phyloP scores from a whole-genome alignment of 2,797 vertebrate genomes.

The Glossophaga mutica region DNA sequence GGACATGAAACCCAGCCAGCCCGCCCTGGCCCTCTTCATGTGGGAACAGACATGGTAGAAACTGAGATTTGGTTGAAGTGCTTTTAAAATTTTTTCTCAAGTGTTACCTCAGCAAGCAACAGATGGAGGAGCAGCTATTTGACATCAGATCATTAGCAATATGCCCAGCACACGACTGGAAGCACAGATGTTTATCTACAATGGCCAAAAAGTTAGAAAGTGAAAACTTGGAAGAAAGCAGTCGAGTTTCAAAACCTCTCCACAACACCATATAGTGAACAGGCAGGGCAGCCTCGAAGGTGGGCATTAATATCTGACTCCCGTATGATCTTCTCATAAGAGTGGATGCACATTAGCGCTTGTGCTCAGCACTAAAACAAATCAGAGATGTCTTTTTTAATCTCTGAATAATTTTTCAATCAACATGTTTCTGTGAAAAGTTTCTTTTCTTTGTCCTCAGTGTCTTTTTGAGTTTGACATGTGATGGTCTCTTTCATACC shows the following conservation, averaged over 20 bases:
- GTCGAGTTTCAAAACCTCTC: constrained; percentile 57
- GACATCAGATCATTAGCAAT: constrained; percentile 57
- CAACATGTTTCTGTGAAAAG: not conserved
- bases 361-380: not conserved
- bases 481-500: not conserved
- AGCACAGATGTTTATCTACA: constrained; percentile 72
- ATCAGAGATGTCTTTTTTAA: not conserved
- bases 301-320: constrained; percentile 30
- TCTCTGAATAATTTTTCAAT: not conserved
- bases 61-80: constrained; percentile 19
- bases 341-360: not conserved
- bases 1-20: not conserved
- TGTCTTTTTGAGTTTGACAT: constrained; percentile 31
- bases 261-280: constrained; percentile 53
- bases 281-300: constrained; percentile 20
- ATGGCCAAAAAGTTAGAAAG: constrained; percentile 52
- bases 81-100: constrained; percentile 57
- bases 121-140: constrained; percentile 63
- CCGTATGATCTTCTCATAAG: not conserved
- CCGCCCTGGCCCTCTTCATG: not conserved
- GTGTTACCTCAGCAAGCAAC: constrained; percentile 60
- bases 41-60: not conserved
- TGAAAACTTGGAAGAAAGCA: constrained; percentile 54
- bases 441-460: not conserved
- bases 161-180: constrained; percentile 53